These are phyloP conservation scores for Peromyscus nudipes DNA, from an alignment of 2,797 vertebrate genomes.

Conservation along the genomic window DNA sequence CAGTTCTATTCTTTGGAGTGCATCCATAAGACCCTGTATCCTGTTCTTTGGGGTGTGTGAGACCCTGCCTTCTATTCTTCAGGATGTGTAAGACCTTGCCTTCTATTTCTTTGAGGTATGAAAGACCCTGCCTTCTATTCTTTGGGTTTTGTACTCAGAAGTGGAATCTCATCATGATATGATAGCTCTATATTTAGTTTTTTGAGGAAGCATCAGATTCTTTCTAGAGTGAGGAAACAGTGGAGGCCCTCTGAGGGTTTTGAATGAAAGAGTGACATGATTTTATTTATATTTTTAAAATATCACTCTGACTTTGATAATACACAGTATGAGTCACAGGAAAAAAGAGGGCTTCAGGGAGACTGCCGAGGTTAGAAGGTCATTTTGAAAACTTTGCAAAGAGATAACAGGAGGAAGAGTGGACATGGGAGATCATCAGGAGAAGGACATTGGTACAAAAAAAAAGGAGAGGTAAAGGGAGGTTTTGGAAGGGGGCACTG, in stretches of 20 bases:
- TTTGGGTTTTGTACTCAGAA: not conserved
- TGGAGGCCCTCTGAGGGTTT: not conserved
- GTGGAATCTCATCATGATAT: not conserved
- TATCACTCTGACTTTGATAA: not conserved
- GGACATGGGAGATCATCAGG: rapidly evolving
- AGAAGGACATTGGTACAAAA: rapidly evolving
- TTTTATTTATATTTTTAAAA: not conserved
- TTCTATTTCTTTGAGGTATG: not conserved
- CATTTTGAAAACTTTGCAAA: not conserved
- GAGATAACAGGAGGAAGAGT: not conserved
- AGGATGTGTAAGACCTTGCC: not conserved
- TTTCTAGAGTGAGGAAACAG: not conserved
- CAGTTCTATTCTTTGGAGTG: too few species aligned
- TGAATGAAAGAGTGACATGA: not conserved
- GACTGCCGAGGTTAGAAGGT: not conserved
- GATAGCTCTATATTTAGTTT: not conserved
- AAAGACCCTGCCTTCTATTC: not conserved
- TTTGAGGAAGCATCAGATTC: not conserved
- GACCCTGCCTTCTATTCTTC: not conserved
- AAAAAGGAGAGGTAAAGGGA: too few species aligned
- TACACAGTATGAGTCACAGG: not conserved
- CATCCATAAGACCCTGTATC: not conserved
- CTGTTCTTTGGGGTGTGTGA: not conserved
- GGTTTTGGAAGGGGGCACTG: not conserved
- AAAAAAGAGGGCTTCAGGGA: not conserved